Evolutionary conservation across 2,888 invertebrate genomes (phyloP).

Genomic region (Phalera bucephala): DNA sequence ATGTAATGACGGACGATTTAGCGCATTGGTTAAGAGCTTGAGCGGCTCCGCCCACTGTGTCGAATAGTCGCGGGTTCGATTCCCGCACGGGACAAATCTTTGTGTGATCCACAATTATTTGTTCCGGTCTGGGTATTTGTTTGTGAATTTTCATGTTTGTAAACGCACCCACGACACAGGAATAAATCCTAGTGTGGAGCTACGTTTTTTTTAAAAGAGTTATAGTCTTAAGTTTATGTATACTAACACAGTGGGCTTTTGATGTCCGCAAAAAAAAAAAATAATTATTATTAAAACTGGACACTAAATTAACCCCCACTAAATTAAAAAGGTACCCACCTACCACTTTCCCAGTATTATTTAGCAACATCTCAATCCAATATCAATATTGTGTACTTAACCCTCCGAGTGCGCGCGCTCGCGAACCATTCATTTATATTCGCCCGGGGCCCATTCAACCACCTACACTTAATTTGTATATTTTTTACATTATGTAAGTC

Average conservation of each 20-base stretch:
- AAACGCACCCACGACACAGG: no score
- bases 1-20: no score
- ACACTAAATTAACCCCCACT: conserved; percentile 6
- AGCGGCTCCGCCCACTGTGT: no score
- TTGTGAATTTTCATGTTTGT: no score
- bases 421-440: conserved; percentile 53
- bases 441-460: conserved; percentile 60
- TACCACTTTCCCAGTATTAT: conserved; percentile 27
- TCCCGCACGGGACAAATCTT: no score
- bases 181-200: not conserved
- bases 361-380: conserved; percentile 60
- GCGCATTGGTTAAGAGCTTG: no score
- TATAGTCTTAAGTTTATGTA: conserved; percentile 15
- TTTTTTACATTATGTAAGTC: conserved; percentile 66
- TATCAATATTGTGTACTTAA: conserved; percentile 52
- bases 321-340: conserved; percentile 12
- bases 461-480: conserved; percentile 76
- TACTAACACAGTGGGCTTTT: no score
- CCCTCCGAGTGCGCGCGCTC: conserved; percentile 37
- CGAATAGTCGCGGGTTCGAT: no score
- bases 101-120: no score
- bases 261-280: no score
- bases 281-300: no score
- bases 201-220: conserved; percentile 11
- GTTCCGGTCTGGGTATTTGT: no score